These are phyloP conservation scores for Synanceia verrucosa DNA, from an alignment of 2,797 vertebrate species.

Conservation along the genomic window DNA sequence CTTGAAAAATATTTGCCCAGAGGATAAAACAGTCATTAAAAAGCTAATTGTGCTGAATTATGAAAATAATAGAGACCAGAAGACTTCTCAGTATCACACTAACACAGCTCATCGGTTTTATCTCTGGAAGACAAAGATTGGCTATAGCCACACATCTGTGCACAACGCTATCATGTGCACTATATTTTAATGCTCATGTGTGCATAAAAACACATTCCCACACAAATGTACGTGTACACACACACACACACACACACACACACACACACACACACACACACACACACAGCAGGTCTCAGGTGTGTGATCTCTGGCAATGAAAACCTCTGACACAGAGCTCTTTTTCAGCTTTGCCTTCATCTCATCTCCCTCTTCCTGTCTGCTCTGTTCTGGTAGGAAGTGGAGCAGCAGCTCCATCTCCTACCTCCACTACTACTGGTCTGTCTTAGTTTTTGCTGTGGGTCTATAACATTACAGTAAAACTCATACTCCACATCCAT, in stretches of 20 bases:
- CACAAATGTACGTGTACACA: conserved; percentile 21
- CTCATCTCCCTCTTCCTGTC: conserved; percentile 35
- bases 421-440: neutral
- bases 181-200: conserved; percentile 14
- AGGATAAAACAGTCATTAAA: conserved; percentile 44
- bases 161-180: no score
- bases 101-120: conserved; percentile 31
- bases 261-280: conserved; percentile 16
- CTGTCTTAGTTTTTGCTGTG: conserved; percentile 17
- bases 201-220: conserved; percentile 23
- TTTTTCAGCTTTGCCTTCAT: conserved; percentile 44
- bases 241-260: conserved; percentile 21
- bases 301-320: conserved; percentile 75
- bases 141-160: conserved; percentile 23
- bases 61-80: conserved; percentile 43
- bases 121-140: conserved; percentile 29
- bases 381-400: conserved; percentile 44
- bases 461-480: conserved; percentile 22
- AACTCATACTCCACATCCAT: conserved; percentile 22
- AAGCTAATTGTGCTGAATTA: conserved; percentile 55
- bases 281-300: conserved; percentile 70
- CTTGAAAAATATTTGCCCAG: conserved; percentile 39
- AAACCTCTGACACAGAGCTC: conserved; percentile 62
- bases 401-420: conserved; percentile 54
- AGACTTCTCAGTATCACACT: conserved; percentile 44